Evolutionary conservation across 2,888 invertebrate species (phyloP).

Genomic region (Nebria salina): DNA sequence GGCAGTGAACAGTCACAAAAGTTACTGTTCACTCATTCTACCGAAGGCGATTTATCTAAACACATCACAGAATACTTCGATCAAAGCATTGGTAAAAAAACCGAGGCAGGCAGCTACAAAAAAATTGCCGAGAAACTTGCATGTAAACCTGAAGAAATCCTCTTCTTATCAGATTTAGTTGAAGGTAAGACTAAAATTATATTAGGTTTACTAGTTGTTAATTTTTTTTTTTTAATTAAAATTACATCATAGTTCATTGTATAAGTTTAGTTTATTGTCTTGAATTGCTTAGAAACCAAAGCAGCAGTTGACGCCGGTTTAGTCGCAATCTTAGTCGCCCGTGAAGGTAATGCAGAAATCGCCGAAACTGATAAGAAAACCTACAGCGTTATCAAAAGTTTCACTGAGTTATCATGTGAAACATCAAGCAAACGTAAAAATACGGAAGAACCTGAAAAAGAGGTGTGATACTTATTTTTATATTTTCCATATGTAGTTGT

Average conservation of each 20-base stretch:
- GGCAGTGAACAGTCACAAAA: conserved; percentile 93
- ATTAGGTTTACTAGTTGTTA: too few relatives aligned
- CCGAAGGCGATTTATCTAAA: conserved; percentile 79
- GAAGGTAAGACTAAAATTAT: conserved; percentile 71
- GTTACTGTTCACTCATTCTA: conserved; percentile 81
- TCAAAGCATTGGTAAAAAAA: conserved; percentile 84
- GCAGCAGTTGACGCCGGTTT: conserved; percentile 83
- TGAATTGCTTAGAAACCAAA: conserved; percentile 74
- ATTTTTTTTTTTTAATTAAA: too few relatives aligned
- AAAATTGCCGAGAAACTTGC: conserved; percentile 77
- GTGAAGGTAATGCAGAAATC: conserved; percentile 82
- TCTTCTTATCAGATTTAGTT: conserved; percentile 88
- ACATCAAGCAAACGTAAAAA: conserved; percentile 58
- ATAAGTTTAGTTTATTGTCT: conserved; percentile 21
- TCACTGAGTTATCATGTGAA: conserved; percentile 67
- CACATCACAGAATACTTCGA: conserved; percentile 85
- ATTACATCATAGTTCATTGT: background rate
- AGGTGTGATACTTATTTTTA: conserved; percentile 54
- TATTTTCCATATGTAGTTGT: conserved; percentile 22
- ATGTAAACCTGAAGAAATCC: conserved; percentile 71
- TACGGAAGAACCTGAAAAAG: conserved; percentile 53
- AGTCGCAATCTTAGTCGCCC: conserved; percentile 73
- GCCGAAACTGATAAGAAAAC: conserved; percentile 67
- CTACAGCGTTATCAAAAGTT: conserved; percentile 70
- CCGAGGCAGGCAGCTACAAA: conserved; percentile 79